These are phyloP conservation scores for Archegozetes longisetosus DNA, from an alignment of 1,140 invertebrate species.

Conservation along the genomic window DNA sequence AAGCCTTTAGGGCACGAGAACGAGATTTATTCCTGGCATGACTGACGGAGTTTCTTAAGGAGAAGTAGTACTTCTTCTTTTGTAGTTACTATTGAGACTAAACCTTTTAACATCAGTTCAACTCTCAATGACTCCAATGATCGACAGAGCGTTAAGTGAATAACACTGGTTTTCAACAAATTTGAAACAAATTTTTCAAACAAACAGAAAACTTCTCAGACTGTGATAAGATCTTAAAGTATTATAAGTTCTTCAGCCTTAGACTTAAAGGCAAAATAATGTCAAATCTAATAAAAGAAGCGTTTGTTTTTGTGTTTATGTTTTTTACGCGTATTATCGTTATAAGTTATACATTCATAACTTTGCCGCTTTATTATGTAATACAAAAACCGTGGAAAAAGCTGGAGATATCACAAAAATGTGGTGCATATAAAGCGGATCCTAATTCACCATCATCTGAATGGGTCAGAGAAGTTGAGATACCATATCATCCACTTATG, in stretches of 20 bases:
- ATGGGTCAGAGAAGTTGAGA: neutral
- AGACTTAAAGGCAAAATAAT: neutral
- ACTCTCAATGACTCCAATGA: neutral
- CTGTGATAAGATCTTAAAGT: neutral
- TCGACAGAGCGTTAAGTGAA: neutral
- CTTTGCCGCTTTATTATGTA: constrained; percentile 70
- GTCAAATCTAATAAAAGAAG: neutral
- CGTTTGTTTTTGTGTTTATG: neutral
- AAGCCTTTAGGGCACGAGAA: no score
- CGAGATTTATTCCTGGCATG: no score
- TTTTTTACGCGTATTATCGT: neutral
- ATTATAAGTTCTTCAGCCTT: no score
- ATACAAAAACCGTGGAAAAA: constrained; percentile 60
- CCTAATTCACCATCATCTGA: neutral
- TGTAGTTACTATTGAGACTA: no score
- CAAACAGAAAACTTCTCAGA: no score
- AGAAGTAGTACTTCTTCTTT: no score
- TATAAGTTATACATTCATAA: constrained; percentile 40
- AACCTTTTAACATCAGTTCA: no score
- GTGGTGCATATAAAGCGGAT: neutral
- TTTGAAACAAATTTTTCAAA: no score
- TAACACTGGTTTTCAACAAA: no score
- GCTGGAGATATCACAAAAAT: neutral
- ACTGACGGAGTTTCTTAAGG: no score
- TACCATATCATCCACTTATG: constrained; percentile 12